Evolutionary conservation across 2,888 invertebrate species (phyloP), one percentile per base, ranked within the genome.

Genomic region (Hyposoter dolosus): DNA sequence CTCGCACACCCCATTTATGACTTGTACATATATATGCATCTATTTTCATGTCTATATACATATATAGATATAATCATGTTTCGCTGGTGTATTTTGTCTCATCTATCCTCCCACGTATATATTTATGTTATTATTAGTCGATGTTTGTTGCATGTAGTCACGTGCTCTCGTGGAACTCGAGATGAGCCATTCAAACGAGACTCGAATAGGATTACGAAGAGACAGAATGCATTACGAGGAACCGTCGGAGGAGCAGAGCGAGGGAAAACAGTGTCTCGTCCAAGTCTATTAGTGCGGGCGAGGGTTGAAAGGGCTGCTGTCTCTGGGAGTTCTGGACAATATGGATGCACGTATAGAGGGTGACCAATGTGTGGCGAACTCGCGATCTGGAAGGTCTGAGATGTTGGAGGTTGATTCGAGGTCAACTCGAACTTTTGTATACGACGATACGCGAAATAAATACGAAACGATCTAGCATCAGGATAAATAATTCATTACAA

Each of bases 111-210:
- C n/a, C 81, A 45, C 68, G 40, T 56, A 76, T 77, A 77, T 81
- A 75, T 86, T 86, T 82, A 72, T 81, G 53, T 81, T 82, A 82
- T 86, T 83, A 83, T 81, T 81, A 78, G 77, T 82, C 81, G 86
- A 82, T 83, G 83, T 83, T 86, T 86, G 83, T 83, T 69, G 75
- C 74, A 78, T 68, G 71, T 56, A 69, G 83, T 86, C 83, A 83
- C 86, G 81, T 86, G 83, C 81, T 28, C 50, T 50, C 77, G 50
- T 45, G 63, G 83, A 68, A 78, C 81, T 83, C 81, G 81, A 83
- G 72, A 72, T 80, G 75, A 47, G 79, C 47, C 53, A 72, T 53
- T 40, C 23, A 56, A 50, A 84, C 74, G 79, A 45, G 81, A 76
- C 79, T 83, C 56, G 80, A 81, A 81, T 77, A 32, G 1, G 1